These are phyloP conservation scores for Anguilla japonica DNA, from an alignment of 2,113 vertebrate genomes.

Conservation along the genomic window DNA sequence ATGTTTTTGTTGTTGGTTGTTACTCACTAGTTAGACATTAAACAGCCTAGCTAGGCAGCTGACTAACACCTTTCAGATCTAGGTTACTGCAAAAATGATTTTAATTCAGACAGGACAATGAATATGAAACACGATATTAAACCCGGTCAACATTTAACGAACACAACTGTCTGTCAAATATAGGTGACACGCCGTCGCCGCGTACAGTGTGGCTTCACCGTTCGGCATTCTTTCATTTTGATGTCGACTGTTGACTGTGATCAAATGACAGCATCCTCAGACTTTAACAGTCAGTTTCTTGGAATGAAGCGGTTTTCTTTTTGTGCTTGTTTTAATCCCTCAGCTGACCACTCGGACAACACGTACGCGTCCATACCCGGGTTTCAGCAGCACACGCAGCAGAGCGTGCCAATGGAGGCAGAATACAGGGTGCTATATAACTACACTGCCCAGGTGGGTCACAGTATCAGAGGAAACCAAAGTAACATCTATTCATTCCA, in stretches of 20 bases:
- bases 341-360: slow-evolving; percentile 63
- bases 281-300: not conserved
- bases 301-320: not conserved
- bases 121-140: too few species aligned
- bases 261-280: not conserved
- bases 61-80: too few species aligned
- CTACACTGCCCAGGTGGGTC: slow-evolving; percentile 86
- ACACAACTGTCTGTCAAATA: too few species aligned
- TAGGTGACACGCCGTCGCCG: too few species aligned
- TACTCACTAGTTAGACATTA: too few species aligned
- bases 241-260: not conserved
- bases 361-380: slow-evolving; percentile 76
- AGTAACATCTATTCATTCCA: not conserved
- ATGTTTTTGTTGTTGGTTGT: too few species aligned
- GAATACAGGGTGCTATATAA: slow-evolving; percentile 81
- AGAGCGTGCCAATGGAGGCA: not conserved
- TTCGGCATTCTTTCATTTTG: not conserved
- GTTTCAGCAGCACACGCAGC: slow-evolving; percentile 3
- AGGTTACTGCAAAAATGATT: too few species aligned
- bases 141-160: too few species aligned
- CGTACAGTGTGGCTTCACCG: not conserved
- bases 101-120: too few species aligned
- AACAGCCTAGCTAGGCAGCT: too few species aligned
- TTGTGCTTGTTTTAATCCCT: not conserved
- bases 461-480: not conserved